phyloP scores from a whole-genome alignment of 2,113 vertebrate species.

The Aptenodytes forsteri region DNA sequence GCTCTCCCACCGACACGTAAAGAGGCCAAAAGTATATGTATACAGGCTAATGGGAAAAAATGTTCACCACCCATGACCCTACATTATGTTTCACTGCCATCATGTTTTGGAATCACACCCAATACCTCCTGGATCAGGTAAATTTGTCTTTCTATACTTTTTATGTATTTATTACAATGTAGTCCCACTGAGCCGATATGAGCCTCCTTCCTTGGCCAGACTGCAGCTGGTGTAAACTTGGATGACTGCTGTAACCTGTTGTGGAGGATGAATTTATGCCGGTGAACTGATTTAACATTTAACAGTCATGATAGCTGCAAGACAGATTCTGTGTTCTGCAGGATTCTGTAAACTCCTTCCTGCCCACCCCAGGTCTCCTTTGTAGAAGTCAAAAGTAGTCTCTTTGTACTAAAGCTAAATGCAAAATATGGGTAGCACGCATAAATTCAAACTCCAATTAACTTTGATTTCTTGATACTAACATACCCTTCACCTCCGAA shows the following conservation, averaged over 20 bases:
- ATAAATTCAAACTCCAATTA: not conserved
- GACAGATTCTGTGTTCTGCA: not conserved
- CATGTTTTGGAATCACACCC: constrained; percentile 73
- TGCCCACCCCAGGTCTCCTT: not conserved
- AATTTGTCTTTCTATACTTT: not conserved
- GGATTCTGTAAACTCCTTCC: not conserved
- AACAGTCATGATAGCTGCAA: not conserved
- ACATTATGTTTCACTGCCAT: constrained; percentile 76
- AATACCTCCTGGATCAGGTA: constrained; percentile 82
- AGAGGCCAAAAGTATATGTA: constrained; percentile 77
- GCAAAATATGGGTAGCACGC: not conserved
- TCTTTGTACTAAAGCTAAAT: not conserved
- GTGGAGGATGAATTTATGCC: not conserved
- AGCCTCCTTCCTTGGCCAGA: not conserved
- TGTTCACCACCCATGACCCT: constrained; percentile 70
- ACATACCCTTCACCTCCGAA: not conserved
- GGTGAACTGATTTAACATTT: not conserved
- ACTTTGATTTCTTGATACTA: not conserved
- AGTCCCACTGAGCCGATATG: not conserved
- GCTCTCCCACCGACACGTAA: constrained; percentile 79
- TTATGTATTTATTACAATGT: not conserved
- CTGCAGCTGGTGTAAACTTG: not conserved
- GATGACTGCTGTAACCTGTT: not conserved
- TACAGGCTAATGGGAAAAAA: constrained; percentile 66
- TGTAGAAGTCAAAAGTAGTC: not conserved